phyloP scores from a whole-genome alignment of 2,113 vertebrate genomes.

The Microcebus ravelobensis region DNA sequence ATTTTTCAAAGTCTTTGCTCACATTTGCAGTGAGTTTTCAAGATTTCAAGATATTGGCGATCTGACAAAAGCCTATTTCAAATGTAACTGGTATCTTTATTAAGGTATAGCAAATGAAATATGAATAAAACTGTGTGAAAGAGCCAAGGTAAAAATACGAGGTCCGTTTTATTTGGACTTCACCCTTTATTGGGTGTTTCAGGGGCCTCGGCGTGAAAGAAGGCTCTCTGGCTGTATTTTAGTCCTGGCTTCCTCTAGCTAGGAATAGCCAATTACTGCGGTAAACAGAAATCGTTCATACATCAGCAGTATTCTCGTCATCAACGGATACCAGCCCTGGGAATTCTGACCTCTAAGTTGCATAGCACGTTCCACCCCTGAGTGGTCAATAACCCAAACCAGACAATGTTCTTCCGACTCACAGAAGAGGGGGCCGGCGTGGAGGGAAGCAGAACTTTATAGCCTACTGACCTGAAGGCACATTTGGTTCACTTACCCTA shows the following conservation, averaged over 20 bases:
- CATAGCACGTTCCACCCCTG: not conserved
- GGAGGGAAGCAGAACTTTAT: not conserved
- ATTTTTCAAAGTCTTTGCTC: slow-evolving; percentile 67
- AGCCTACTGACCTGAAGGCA: not conserved
- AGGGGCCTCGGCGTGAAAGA: not conserved
- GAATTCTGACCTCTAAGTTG: not conserved
- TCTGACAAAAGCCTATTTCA: slow-evolving; percentile 72
- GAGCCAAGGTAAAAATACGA: not conserved
- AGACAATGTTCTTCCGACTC: not conserved
- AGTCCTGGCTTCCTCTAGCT: not conserved
- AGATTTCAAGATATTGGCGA: slow-evolving; percentile 60
- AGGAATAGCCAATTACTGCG: not conserved
- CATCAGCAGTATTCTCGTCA: not conserved
- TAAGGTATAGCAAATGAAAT: slow-evolving; percentile 54
- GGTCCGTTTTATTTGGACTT: slow-evolving; percentile 37
- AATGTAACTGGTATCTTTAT: slow-evolving; percentile 76
- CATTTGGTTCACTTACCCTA: not conserved
- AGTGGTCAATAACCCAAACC: not conserved
- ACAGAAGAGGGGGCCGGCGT: not conserved
- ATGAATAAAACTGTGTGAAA: slow-evolving; percentile 52
- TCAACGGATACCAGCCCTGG: not conserved
- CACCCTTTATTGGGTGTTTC: slow-evolving; percentile 6
- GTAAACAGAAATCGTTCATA: not conserved
- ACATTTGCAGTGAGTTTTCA: slow-evolving; percentile 72
- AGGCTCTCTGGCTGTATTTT: not conserved